A percentile compares a stretch with the other conserved stretches of the same genome.
Conservation (phyloP, 2,113 vertebrate species). For the Laterallus jamaicensis region DNA sequence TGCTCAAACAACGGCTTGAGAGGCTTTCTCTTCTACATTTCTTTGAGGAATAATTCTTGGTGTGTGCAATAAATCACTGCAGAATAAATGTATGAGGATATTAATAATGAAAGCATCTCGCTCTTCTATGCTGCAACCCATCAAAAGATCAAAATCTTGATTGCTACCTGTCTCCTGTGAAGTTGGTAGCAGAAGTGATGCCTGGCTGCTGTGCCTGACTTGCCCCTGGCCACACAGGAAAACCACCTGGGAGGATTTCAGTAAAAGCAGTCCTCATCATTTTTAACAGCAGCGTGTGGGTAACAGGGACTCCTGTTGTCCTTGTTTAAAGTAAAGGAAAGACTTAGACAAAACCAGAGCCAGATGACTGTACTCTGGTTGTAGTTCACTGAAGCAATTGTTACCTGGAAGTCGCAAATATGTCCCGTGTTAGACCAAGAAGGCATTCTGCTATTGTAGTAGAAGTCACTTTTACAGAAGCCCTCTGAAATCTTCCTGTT, state of each 20-base stretch:
- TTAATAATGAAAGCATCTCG: slow-evolving; percentile 2
- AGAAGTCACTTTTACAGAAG: neutral
- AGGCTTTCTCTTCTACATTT: neutral
- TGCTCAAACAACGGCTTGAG: neutral
- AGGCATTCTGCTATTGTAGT: neutral
- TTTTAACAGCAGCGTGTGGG: neutral
- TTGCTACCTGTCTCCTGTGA: neutral
- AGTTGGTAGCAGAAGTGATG: neutral
- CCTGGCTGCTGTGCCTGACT: neutral
- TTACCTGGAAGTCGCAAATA: neutral
- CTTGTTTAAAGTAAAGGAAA: neutral
- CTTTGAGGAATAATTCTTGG: neutral
- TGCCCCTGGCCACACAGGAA: neutral
- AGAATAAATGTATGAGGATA: neutral
- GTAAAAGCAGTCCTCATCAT: neutral
- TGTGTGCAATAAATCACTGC: neutral
- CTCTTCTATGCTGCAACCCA: neutral
- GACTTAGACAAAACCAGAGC: neutral
- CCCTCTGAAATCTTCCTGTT: neutral
- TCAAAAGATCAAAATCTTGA: neutral
- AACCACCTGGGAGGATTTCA: neutral
- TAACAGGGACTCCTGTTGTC: neutral
- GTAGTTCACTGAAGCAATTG: neutral
- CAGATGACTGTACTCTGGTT: neutral
- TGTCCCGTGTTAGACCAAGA: neutral